A percentile compares a stretch with the other conserved stretches of the same genome.
These are phyloP conservation scores for Thalassaphorura encarpata DNA, from an alignment of 1,140 invertebrate genomes.

Conservation along the genomic window DNA sequence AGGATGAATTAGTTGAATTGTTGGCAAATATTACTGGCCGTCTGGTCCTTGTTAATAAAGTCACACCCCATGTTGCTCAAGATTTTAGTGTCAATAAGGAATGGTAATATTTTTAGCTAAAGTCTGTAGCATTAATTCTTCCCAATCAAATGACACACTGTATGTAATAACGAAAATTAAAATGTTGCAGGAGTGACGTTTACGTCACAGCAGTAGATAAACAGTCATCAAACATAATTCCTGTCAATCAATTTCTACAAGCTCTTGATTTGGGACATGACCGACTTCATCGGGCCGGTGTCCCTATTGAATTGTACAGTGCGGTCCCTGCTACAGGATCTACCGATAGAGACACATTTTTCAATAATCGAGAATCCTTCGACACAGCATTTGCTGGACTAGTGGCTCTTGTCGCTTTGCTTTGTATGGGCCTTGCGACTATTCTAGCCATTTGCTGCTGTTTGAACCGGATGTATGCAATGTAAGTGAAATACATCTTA, in stretches of 20 bases:
- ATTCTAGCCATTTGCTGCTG: slow-evolving; percentile 81
- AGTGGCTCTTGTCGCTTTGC: slow-evolving; percentile 71
- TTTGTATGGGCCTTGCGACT: slow-evolving; percentile 74
- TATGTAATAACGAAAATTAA: background rate
- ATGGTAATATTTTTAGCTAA: slow-evolving; percentile 40
- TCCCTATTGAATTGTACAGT: slow-evolving; percentile 26
- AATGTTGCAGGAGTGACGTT: slow-evolving; percentile 62
- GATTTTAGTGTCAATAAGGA: slow-evolving; percentile 57
- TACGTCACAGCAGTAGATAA: slow-evolving; percentile 75
- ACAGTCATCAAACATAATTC: slow-evolving; percentile 58
- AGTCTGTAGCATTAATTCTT: background rate
- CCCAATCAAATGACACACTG: background rate
- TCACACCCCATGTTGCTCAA: slow-evolving; percentile 54
- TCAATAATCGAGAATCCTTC: slow-evolving; percentile 54
- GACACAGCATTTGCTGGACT: slow-evolving; percentile 73
- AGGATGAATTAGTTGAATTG: slow-evolving; percentile 56
- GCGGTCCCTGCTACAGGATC: slow-evolving; percentile 24
- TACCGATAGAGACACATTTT: slow-evolving; percentile 16
- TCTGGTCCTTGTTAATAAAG: slow-evolving; percentile 64
- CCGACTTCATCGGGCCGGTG: slow-evolving; percentile 14
- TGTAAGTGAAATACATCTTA: slow-evolving; percentile 7
- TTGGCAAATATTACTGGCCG: slow-evolving; percentile 63
- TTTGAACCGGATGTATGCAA: slow-evolving; percentile 47
- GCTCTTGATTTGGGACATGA: slow-evolving; percentile 55
- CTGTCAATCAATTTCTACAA: slow-evolving; percentile 67